Percentiles rank a stretch among this genome's conserved stretches.
Conservation (phyloP, 2,113 vertebrate species). For the Chroicocephalus ridibundus region DNA sequence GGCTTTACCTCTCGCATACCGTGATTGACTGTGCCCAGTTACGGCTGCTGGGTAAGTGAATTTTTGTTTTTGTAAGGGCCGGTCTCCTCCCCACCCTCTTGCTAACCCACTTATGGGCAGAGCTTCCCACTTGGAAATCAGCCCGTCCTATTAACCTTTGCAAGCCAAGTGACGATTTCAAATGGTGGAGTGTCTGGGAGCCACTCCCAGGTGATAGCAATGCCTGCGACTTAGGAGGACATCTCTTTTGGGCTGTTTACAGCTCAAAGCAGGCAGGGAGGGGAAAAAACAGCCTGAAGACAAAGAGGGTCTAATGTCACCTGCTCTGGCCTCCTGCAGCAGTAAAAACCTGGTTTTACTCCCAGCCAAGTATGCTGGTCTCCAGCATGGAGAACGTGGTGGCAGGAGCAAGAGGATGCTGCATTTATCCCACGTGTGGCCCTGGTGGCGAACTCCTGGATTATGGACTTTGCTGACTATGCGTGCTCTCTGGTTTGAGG, state of each 20-base stretch:
- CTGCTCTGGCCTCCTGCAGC: background rate
- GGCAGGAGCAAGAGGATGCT: background rate
- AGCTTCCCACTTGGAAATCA: slow-evolving; percentile 39
- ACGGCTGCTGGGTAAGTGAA: slow-evolving; percentile 24
- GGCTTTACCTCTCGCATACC: background rate
- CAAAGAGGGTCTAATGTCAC: background rate
- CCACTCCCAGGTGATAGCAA: background rate
- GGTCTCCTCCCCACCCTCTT: slow-evolving; percentile 8
- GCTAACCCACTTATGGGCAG: slow-evolving; percentile 46
- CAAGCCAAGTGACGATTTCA: background rate
- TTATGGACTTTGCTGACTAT: background rate
- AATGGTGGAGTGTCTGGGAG: background rate
- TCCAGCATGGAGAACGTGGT: background rate
- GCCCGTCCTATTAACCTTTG: slow-evolving; percentile 18
- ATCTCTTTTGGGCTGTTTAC: background rate
- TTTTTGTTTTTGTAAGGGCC: background rate
- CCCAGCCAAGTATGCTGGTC: background rate
- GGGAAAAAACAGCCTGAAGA: background rate
- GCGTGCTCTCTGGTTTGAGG: background rate
- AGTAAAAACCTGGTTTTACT: background rate
- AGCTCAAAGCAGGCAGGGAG: background rate
- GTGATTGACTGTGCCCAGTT: background rate
- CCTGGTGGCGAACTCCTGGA: background rate
- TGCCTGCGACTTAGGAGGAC: background rate
- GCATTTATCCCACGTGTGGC: background rate